These are phyloP conservation scores for Rhagologus leucostigma DNA, from an alignment of 2,113 vertebrate species.

Conservation along the genomic window DNA sequence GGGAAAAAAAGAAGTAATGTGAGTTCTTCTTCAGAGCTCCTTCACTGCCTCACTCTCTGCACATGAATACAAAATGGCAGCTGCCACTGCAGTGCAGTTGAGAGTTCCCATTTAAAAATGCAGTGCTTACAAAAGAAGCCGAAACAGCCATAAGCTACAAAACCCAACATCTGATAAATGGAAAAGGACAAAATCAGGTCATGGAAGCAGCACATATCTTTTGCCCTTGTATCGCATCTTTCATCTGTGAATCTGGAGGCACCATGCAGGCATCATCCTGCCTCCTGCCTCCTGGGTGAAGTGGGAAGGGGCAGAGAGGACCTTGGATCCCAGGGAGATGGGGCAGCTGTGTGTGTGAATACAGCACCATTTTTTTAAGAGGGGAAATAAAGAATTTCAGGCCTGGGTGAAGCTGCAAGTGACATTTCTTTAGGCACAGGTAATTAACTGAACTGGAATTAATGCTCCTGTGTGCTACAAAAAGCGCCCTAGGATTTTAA, in stretches of 20 bases:
- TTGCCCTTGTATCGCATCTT: not conserved
- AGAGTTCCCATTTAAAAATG: conserved; percentile 8
- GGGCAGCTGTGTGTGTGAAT: not conserved
- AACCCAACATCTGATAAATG: conserved; percentile 39
- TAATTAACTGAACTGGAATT: conserved; percentile 49
- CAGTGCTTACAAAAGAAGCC: conserved; percentile 6
- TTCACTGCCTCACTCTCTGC: not conserved
- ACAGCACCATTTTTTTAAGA: not conserved
- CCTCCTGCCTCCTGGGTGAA: not conserved
- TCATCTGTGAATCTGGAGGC: not conserved
- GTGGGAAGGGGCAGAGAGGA: not conserved
- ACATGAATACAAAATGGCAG: conserved; percentile 54
- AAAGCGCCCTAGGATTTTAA: conserved; percentile 26
- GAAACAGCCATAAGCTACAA: conserved; percentile 42
- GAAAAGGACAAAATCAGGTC: conserved; percentile 63
- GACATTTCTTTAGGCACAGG: conserved; percentile 27
- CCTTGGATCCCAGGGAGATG: not conserved
- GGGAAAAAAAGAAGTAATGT: not conserved
- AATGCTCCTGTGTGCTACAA: not conserved
- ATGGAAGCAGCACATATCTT: not conserved
- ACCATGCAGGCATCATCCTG: not conserved
- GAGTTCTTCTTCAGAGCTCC: not conserved
- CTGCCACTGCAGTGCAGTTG: not conserved
- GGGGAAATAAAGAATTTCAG: not conserved
- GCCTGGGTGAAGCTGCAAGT: not conserved